phyloP scores from a whole-genome alignment of 2,888 invertebrate species.

The Drosophila greeni region DNA sequence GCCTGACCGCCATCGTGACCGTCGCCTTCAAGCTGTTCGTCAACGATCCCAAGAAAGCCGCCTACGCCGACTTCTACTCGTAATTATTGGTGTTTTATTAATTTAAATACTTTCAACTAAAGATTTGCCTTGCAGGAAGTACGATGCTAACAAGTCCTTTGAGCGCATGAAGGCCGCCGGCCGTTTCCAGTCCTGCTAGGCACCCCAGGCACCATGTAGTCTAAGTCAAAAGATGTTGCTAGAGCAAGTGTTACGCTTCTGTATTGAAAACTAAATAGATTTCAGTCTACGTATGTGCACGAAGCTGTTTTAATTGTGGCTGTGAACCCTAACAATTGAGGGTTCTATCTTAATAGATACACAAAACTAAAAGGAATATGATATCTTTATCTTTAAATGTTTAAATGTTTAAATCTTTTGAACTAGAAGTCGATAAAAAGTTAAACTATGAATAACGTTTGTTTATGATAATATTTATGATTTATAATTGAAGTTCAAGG shows the following conservation, averaged over 20 bases:
- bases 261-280: conserved; percentile 64
- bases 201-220: conserved; percentile 44
- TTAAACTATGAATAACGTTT: no score
- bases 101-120: no score
- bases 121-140: conserved; percentile 66
- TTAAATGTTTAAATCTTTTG: no score
- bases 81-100: conserved; percentile 77
- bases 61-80: conserved; percentile 88
- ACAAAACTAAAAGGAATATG: no score
- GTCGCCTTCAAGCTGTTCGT: conserved; percentile 80
- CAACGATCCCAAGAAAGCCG: conserved; percentile 80
- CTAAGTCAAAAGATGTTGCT: conserved; percentile 57
- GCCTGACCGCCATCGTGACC: conserved; percentile 78
- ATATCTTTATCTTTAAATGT: no score
- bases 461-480: no score
- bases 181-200: conserved; percentile 78
- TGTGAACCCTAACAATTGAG: neutral
- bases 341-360: no score
- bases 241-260: conserved; percentile 51
- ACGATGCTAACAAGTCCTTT: conserved; percentile 78
- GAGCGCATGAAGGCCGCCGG: conserved; percentile 78
- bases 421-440: no score
- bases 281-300: conserved; percentile 50
- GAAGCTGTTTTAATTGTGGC: conserved; percentile 24
- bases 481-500: neutral